Evolutionary conservation across 1,140 invertebrate species (phyloP), one percentile per base, ranked within the genome.

Genomic region (Drosophila mauritiana): DNA sequence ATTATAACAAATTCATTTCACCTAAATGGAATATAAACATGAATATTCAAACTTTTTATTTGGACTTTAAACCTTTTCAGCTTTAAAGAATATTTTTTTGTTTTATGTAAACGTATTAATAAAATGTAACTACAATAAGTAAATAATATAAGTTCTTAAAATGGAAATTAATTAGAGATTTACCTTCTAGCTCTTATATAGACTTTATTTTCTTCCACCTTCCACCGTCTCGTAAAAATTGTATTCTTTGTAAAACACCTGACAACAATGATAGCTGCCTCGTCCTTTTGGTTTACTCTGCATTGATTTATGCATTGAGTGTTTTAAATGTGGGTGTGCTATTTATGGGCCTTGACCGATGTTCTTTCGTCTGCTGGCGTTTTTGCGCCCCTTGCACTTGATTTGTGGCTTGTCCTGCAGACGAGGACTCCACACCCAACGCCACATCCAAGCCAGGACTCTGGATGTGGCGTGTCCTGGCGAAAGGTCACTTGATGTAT

Each of bases 231-330:
- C 15, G 4, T 17, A 22, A 5, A 12, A 17, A 13, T 39, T 11
- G 3, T 11, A 54, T 46, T 48, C 36, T 42, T 52, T 40, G 36
- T 13, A 34, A 11, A 8, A 43, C 61, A 68, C 64, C 64, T 68
- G 45, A 20, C 64, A 64, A 12, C 64, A 43, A 59, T 52, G 59
- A 2, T 13, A n/a, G 15, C 13, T 27, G 27, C 22, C 34, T 25
- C 54, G 42, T 15, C 39, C 37, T n/a, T 10, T 17, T 42, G 73
- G 73, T 78, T 78, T 73, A 53, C 63, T 89, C 65, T 52, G 58
- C 82, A 76, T 82, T 86, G 83, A 86, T 86, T 86, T 86, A 86
- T 86, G 83, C 79, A 75, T 68, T 43, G 62, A 77, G 82, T 79
- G 74, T 68, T 80, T 74, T 80, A 78, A 82, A 70, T 64, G 83